phyloP scores from a whole-genome alignment of 1,140 invertebrate genomes.

The Pygmarrhopalites habei region DNA sequence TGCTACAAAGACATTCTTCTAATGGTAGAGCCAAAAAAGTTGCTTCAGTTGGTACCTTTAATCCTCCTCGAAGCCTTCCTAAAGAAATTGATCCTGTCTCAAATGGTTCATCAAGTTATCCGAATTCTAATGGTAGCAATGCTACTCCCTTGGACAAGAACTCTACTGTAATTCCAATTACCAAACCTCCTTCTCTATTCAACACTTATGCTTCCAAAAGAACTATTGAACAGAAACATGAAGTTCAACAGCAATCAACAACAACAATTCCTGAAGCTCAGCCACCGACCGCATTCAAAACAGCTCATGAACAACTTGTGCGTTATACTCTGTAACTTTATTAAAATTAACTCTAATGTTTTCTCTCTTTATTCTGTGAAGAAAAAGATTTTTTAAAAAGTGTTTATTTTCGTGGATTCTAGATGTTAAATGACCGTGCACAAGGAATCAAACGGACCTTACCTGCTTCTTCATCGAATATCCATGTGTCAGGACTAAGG shows the following conservation, averaged over 20 bases:
- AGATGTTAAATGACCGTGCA: slow-evolving; percentile 27
- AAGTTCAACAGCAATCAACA: background rate
- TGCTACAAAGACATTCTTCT: no score
- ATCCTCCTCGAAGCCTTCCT: no score
- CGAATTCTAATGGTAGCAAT: no score
- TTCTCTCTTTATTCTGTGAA: background rate
- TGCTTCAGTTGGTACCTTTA: no score
- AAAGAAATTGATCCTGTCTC: no score
- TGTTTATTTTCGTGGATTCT: background rate
- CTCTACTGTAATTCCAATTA: no score
- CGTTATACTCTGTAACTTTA: no score
- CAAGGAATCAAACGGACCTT: slow-evolving; percentile 34
- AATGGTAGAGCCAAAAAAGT: no score
- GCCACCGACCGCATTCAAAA: background rate
- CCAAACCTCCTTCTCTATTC: background rate
- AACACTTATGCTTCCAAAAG: background rate
- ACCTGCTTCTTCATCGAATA: background rate
- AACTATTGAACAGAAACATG: background rate
- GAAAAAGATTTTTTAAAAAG: background rate
- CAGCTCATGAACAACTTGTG: slow-evolving; percentile 22
- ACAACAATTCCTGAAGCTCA: background rate
- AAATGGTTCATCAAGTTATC: no score
- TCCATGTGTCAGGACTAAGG: slow-evolving; percentile 13
- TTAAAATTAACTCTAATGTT: background rate
- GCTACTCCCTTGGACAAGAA: no score